Percentiles rank a stretch among this genome's conserved stretches.
phyloP scores from a whole-genome alignment of 2,888 invertebrate genomes.

The Synanthedon vespiformis region DNA sequence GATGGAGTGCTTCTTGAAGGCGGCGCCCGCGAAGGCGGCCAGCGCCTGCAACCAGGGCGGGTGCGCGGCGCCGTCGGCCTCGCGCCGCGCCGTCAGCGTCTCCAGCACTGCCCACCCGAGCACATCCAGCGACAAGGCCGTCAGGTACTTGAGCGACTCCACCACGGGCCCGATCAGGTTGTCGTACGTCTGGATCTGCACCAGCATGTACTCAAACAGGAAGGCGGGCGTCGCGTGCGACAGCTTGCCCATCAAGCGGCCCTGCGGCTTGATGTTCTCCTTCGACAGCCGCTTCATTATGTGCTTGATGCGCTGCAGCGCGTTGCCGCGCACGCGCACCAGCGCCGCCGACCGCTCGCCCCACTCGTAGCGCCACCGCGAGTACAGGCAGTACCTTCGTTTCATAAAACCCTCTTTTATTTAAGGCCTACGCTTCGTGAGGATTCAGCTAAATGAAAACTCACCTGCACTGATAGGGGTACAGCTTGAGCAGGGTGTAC shows the following conservation, averaged over 20 bases:
- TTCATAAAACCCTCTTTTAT: background rate
- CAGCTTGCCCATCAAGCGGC: conserved; percentile 94
- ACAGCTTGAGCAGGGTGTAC: conserved; percentile 88
- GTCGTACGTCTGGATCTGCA: conserved; percentile 92
- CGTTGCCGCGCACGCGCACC: conserved; percentile 85
- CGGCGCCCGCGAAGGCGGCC: conserved; percentile 94
- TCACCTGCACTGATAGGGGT: conserved; percentile 86
- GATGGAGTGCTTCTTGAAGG: conserved; percentile 97
- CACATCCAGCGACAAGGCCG: conserved; percentile 94
- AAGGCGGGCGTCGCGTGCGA: conserved; percentile 96
- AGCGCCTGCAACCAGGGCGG: conserved; percentile 95
- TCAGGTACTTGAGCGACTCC: conserved; percentile 96
- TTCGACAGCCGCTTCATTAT: conserved; percentile 98
- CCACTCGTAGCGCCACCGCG: conserved; percentile 94
- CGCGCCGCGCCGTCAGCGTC: conserved; percentile 69
- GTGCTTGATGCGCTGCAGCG: conserved; percentile 92
- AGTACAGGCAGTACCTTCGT: conserved; percentile 86
- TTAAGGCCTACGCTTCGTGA: no score
- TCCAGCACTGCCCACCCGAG: conserved; percentile 96
- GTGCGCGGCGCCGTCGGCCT: conserved; percentile 83
- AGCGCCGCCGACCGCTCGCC: conserved; percentile 83
- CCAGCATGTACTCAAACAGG: conserved; percentile 92
- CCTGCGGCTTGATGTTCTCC: conserved; percentile 97
- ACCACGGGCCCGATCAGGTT: conserved; percentile 97
- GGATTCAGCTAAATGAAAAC: no score